These are phyloP conservation scores for Pseudachorutes palmiensis DNA, from an alignment of 1,140 invertebrate genomes.

Conservation along the genomic window DNA sequence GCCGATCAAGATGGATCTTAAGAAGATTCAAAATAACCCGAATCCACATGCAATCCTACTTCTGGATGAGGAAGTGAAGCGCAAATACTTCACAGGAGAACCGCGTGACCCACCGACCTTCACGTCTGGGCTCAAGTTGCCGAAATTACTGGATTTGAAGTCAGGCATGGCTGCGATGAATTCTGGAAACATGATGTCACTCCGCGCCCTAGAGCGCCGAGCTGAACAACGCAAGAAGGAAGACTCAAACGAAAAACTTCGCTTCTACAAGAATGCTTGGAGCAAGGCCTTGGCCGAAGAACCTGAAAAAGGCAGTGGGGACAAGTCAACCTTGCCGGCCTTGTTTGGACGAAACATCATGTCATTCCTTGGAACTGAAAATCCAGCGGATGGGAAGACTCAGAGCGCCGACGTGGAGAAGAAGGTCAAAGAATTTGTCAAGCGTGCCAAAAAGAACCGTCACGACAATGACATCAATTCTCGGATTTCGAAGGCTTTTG, in stretches of 20 bases:
- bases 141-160: no score
- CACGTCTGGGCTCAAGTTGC: neutral
- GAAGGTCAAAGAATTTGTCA: neutral
- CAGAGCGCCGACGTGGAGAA: neutral
- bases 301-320: neutral
- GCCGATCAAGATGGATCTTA: no score
- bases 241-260: neutral
- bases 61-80: no score
- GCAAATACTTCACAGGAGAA: no score
- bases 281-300: neutral
- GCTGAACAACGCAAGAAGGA: neutral
- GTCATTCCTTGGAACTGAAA: no score
- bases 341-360: neutral
- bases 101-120: neutral
- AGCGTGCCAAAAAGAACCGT: neutral
- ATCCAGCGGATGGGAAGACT: neutral
- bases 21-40: no score
- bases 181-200: no score
- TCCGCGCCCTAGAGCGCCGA: neutral
- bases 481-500: neutral
- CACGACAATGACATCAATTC: neutral
- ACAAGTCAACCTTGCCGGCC: neutral
- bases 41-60: no score
- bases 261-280: neutral
- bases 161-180: no score